These are phyloP conservation scores for Mesochorus sp. DNA, from an alignment of 2,888 invertebrate species.

Conservation along the genomic window DNA sequence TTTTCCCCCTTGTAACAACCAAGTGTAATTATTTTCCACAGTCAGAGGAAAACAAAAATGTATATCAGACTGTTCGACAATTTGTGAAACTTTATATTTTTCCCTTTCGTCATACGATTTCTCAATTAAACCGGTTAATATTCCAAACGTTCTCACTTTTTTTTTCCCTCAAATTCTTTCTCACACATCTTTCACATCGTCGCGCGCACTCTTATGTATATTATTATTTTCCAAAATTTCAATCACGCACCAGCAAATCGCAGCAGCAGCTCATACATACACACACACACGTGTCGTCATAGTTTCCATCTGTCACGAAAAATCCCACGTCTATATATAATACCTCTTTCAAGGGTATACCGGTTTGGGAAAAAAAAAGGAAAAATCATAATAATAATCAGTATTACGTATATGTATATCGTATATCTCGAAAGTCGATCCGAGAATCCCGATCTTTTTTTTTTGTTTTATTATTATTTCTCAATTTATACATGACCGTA, in stretches of 20 bases:
- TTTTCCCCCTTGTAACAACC: background rate
- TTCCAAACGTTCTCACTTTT: constrained; percentile 40
- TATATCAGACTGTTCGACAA: constrained; percentile 58
- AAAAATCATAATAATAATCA: constrained; percentile 11
- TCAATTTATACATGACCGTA: background rate
- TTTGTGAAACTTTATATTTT: constrained; percentile 50
- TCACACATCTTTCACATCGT: background rate
- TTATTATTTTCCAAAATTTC: constrained; percentile 37
- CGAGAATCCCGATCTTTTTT: constrained; percentile 43
- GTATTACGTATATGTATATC: constrained; percentile 24
- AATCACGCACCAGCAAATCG: constrained; percentile 44
- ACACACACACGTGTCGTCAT: constrained; percentile 27
- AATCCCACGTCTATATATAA: constrained; percentile 28
- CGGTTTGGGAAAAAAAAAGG: constrained; percentile 28
- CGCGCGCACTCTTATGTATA: background rate
- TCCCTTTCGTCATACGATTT: constrained; percentile 26
- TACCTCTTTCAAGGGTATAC: constrained; percentile 44
- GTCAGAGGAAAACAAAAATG: constrained; percentile 60
- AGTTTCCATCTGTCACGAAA: constrained; percentile 34
- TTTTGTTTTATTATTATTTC: too few species aligned
- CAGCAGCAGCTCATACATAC: too few species aligned
- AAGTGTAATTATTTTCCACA: background rate
- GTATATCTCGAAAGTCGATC: constrained; percentile 11
- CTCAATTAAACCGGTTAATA: constrained; percentile 46
- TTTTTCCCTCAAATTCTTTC: constrained; percentile 13